Evolutionary conservation across 1,140 invertebrate species (phyloP).

Genomic region (Galleria mellonella): DNA sequence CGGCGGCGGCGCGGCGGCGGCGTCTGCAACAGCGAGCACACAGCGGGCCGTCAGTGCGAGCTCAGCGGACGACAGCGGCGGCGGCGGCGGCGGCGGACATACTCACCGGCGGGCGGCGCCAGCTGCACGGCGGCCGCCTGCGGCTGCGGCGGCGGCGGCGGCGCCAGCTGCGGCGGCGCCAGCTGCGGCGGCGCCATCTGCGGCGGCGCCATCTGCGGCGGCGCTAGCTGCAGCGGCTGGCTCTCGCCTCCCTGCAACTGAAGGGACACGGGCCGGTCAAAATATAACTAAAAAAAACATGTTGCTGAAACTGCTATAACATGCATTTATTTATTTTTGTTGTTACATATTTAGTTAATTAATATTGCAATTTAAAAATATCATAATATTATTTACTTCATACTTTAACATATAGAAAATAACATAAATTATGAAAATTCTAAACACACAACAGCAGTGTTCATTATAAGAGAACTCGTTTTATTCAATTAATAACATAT

Average conservation of each 20-base stretch:
- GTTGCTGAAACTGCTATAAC: too few species aligned
- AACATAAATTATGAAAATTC: too few species aligned
- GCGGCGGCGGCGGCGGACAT: background rate
- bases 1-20: constrained; percentile 7
- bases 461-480: too few species aligned
- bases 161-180: background rate
- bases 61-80: constrained; percentile 9
- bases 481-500: too few species aligned
- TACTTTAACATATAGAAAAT: too few species aligned
- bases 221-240: constrained; percentile 9
- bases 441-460: too few species aligned
- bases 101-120: background rate
- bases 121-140: background rate
- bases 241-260: constrained; percentile 33
- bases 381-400: too few species aligned
- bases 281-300: too few species aligned
- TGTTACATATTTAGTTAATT: too few species aligned
- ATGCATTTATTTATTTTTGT: too few species aligned
- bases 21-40: constrained; percentile 44
- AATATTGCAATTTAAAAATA: too few species aligned
- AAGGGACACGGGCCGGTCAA: background rate
- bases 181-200: constrained; percentile 8
- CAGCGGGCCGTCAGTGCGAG: constrained; percentile 14
- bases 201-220: constrained; percentile 6
- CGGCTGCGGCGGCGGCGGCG: background rate